Evolutionary conservation across 2,888 invertebrate species (phyloP).

Genomic region (Drosophila meridiana): DNA sequence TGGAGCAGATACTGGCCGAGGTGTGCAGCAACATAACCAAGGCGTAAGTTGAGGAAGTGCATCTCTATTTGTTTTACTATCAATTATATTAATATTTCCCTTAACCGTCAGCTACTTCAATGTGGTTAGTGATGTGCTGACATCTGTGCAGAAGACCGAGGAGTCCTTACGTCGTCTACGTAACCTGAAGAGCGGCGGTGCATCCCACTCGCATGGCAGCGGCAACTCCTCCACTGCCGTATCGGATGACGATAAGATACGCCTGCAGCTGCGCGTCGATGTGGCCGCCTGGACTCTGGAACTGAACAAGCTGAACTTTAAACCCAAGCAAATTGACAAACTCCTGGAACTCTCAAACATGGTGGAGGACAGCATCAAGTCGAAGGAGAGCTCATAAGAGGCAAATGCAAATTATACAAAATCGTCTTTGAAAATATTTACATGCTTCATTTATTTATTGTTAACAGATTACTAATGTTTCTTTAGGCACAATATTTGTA

Average conservation of each 20-base stretch:
- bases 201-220: constrained; percentile 63
- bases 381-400: constrained; percentile 68
- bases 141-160: constrained; percentile 97
- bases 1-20: constrained; percentile 71
- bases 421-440: constrained; percentile 27
- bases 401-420: neutral
- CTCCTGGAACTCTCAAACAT: constrained; percentile 87
- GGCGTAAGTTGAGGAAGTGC: constrained; percentile 85
- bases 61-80: neutral
- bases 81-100: too few species aligned
- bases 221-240: constrained; percentile 84
- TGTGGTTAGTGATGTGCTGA: constrained; percentile 94
- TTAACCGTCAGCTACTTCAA: constrained; percentile 87
- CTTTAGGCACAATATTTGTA: constrained; percentile 69
- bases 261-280: constrained; percentile 95
- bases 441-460: constrained; percentile 66
- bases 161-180: constrained; percentile 96
- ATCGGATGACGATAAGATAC: constrained; percentile 97
- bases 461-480: constrained; percentile 53
- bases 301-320: constrained; percentile 86
- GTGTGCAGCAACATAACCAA: constrained; percentile 86
- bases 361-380: constrained; percentile 88
- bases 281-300: constrained; percentile 90
- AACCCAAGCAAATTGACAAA: constrained; percentile 87
- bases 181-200: constrained; percentile 90